A percentile compares a stretch with the other conserved stretches of the same genome.
Evolutionary conservation across 2,888 invertebrate species (phyloP).

Genomic region (Rosalia funebris): DNA sequence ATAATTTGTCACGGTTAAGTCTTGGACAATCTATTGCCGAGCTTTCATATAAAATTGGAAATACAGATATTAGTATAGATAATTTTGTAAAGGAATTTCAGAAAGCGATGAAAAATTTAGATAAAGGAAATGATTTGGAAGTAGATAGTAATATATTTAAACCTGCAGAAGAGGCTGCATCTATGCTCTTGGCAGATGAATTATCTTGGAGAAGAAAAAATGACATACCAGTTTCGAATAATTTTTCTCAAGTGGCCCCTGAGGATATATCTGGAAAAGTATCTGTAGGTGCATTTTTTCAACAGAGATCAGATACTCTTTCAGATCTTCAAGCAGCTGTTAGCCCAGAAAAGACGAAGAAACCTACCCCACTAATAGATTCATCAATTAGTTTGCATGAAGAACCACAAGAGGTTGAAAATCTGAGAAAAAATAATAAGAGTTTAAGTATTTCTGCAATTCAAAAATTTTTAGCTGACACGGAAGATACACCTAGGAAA

Average conservation of each 20-base stretch:
- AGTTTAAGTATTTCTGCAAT: constrained; percentile 52
- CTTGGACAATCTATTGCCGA: constrained; percentile 45
- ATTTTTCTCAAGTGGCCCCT: constrained; percentile 29
- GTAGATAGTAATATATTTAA: constrained; percentile 49
- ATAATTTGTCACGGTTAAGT: constrained; percentile 8
- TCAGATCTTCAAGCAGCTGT: constrained; percentile 51
- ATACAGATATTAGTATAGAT: constrained; percentile 49
- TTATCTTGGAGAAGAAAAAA: constrained; percentile 60
- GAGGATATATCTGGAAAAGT: constrained; percentile 38
- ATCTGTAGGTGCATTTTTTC: constrained; percentile 65
- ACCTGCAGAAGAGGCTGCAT: constrained; percentile 59
- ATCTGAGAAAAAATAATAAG: constrained; percentile 22
- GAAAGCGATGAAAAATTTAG: constrained; percentile 34
- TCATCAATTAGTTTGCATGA: constrained; percentile 21
- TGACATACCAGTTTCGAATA: constrained; percentile 45
- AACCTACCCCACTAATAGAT: constrained; percentile 54
- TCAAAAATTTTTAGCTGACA: constrained; percentile 42
- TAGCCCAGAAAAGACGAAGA: constrained; percentile 49
- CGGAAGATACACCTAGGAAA: constrained; percentile 45
- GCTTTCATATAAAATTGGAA: constrained; percentile 47
- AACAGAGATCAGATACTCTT: constrained; percentile 61
- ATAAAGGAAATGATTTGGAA: constrained; percentile 16
- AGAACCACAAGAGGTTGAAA: constrained; percentile 15
- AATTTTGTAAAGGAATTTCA: constrained; percentile 49
- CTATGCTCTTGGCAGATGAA: constrained; percentile 63